Conservation (phyloP, 1,140 invertebrate genomes). For the Nymphalis io region DNA sequence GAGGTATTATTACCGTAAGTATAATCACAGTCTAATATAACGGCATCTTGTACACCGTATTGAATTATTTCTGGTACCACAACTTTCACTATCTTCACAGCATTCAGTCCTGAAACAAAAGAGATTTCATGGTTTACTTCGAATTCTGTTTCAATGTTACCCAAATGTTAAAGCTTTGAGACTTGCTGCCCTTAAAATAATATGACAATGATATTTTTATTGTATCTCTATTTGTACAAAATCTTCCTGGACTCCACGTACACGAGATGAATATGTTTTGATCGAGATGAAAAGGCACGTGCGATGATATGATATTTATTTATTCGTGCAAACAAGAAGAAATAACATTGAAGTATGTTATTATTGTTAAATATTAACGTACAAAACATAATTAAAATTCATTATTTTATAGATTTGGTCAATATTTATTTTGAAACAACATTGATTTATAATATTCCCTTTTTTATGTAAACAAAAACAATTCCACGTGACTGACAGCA, state of each 20-base stretch:
- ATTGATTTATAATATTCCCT: slow-evolving; percentile 26
- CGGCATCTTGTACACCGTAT: slow-evolving; percentile 84
- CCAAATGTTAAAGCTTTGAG: slow-evolving; percentile 15
- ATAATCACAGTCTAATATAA: slow-evolving; percentile 89
- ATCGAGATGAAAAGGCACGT: no score
- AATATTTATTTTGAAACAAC: slow-evolving; percentile 18
- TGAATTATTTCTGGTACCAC: slow-evolving; percentile 85
- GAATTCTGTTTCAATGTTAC: slow-evolving; percentile 22
- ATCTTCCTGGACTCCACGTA: no score
- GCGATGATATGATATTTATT: no score
- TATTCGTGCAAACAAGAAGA: no score
- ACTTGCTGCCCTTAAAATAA: slow-evolving; percentile 10
- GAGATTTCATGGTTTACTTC: slow-evolving; percentile 31
- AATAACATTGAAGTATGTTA: no score
- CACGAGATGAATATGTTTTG: no score
- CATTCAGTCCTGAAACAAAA: slow-evolving; percentile 73
- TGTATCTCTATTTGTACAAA: background rate
- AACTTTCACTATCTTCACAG: slow-evolving; percentile 84
- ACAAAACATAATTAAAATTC: no score
- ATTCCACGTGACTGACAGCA: slow-evolving; percentile 41
- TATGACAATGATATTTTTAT: background rate
- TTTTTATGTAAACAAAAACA: slow-evolving; percentile 45
- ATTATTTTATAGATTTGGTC: background rate
- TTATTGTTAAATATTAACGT: no score
- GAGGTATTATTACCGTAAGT: slow-evolving; percentile 81